Evolutionary conservation across 2,113 vertebrate genomes (phyloP).

Genomic region (Nibea coibor): DNA sequence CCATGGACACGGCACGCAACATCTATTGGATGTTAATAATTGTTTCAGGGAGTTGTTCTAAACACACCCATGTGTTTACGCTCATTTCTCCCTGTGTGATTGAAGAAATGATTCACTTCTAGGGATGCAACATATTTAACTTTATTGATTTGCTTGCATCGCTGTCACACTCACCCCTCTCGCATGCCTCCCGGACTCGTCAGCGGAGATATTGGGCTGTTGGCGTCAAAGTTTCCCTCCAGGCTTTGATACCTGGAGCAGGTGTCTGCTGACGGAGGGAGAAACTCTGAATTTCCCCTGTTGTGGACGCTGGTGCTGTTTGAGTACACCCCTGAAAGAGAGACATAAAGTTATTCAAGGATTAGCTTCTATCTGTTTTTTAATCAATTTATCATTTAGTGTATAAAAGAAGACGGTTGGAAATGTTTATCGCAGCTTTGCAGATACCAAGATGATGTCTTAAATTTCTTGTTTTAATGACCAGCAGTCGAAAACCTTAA

Average conservation of each 20-base stretch:
- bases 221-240: constrained; percentile 67
- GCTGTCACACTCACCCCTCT: constrained; percentile 65
- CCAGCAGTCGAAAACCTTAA: background rate
- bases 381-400: background rate
- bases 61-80: background rate
- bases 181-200: constrained; percentile 51
- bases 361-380: background rate
- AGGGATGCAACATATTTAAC: background rate
- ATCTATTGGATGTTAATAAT: background rate
- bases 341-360: background rate
- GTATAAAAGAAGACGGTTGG: background rate
- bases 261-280: constrained; percentile 57
- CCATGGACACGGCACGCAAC: constrained; percentile 3
- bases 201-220: constrained; percentile 55
- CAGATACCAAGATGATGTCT: background rate
- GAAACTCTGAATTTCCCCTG: constrained; percentile 52
- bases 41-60: no score
- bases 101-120: constrained; percentile 1
- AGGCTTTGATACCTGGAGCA: constrained; percentile 58
- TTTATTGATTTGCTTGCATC: background rate
- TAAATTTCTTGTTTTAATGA: background rate
- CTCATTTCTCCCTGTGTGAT: background rate
- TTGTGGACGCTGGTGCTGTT: constrained; percentile 50
- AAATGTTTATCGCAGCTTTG: background rate
- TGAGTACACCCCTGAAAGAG: constrained; percentile 67